A percentile compares a stretch with the other conserved stretches of the same genome.
Conservation (phyloP, 2,797 vertebrate genomes). For the Helarctos malayanus region DNA sequence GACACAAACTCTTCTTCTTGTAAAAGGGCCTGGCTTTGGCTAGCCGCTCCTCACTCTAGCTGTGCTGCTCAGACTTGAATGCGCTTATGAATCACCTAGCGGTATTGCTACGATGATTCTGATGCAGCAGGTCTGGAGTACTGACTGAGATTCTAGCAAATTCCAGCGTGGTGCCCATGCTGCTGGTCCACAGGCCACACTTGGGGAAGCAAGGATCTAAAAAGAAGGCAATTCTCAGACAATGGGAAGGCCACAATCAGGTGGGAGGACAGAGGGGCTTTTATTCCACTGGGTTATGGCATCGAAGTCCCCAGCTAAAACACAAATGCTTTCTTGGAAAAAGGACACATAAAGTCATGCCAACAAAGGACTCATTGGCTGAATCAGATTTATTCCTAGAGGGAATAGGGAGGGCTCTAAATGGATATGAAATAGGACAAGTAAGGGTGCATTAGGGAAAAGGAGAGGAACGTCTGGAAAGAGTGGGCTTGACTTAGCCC, state of each 20-base stretch:
- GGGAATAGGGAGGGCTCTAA: constrained; percentile 21
- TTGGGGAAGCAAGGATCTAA: constrained; percentile 33
- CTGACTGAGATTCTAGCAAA: constrained; percentile 41
- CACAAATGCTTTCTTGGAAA: constrained; percentile 36
- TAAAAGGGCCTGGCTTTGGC: constrained; percentile 18
- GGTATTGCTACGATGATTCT: constrained; percentile 6
- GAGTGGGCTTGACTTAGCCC: neutral
- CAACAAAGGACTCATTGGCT: constrained; percentile 44
- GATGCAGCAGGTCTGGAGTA: constrained; percentile 29
- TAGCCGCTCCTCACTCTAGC: neutral
- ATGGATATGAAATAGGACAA: constrained; percentile 28
- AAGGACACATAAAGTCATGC: constrained; percentile 42
- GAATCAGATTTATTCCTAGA: constrained; percentile 39
- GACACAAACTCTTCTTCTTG: constrained; percentile 23
- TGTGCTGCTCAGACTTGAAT: constrained; percentile 25
- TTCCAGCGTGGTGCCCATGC: neutral
- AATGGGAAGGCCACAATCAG: neutral
- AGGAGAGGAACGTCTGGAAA: constrained; percentile 45
- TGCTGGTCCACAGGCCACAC: neutral
- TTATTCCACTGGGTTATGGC: constrained; percentile 4
- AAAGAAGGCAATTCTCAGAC: constrained; percentile 37
- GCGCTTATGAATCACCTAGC: neutral
- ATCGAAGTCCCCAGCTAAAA: constrained; percentile 16
- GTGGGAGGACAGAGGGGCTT: neutral
- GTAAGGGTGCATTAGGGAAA: neutral